A percentile compares a stretch with the other conserved stretches of the same genome.
These are phyloP conservation scores for Teleogryllus occipitalis DNA, from an alignment of 1,140 invertebrate genomes.

Conservation along the genomic window DNA sequence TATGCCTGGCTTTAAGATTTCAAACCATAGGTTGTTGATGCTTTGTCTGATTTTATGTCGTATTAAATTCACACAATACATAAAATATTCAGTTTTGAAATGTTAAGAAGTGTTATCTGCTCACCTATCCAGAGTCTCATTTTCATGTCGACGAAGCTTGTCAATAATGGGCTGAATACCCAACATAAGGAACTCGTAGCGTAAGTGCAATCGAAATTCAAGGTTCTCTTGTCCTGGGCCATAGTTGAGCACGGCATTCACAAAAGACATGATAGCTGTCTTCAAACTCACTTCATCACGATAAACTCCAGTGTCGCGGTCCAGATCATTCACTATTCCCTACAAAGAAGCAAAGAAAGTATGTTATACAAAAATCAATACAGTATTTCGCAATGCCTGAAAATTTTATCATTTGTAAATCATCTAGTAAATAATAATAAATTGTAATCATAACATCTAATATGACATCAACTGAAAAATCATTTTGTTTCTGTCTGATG, in stretches of 20 bases:
- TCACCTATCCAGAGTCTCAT: constrained; percentile 80
- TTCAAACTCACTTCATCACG: constrained; percentile 85
- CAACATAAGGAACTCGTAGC: constrained; percentile 94
- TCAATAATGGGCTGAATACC: constrained; percentile 94
- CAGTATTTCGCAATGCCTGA: too few relatives aligned
- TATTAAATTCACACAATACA: too few relatives aligned
- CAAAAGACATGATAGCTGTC: constrained; percentile 96
- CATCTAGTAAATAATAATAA: too few relatives aligned
- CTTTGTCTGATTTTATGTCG: too few relatives aligned
- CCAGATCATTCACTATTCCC: constrained; percentile 87
- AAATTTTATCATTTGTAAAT: too few relatives aligned
- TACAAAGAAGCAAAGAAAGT: constrained; percentile 33
- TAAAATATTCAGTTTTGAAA: too few relatives aligned
- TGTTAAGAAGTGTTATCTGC: neutral
- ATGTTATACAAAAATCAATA: neutral
- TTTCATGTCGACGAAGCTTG: constrained; percentile 84
- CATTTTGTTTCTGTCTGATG: too few relatives aligned
- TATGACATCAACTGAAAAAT: too few relatives aligned
- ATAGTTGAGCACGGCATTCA: constrained; percentile 94
- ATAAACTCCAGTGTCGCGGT: constrained; percentile 80
- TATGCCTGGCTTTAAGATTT: too few relatives aligned
- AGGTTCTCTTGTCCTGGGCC: constrained; percentile 92
- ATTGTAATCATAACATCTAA: too few relatives aligned
- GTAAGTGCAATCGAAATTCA: constrained; percentile 89
- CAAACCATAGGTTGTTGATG: too few relatives aligned